Percentiles rank a stretch among this genome's conserved stretches.
These are phyloP conservation scores for Eumerus sabulonum DNA, from an alignment of 2,888 invertebrate genomes.

Conservation along the genomic window DNA sequence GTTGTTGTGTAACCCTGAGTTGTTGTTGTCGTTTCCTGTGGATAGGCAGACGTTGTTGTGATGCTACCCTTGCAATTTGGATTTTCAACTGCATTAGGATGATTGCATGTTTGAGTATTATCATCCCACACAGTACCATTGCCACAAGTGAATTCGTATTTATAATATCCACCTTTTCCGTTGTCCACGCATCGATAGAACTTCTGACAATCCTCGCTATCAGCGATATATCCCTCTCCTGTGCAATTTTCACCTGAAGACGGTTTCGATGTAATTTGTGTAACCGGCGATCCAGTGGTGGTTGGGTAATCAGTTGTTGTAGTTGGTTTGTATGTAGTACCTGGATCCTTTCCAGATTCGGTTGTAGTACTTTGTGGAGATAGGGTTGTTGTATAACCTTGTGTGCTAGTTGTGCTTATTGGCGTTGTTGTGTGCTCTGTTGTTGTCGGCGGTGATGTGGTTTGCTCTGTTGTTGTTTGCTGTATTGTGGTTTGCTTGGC, in stretches of 20 bases:
- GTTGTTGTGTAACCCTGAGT: conserved; percentile 12
- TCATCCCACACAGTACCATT: conserved; percentile 84
- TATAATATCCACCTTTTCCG: conserved; percentile 82
- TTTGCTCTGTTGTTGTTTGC: conserved; percentile 7
- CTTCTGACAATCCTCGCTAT: conserved; percentile 81
- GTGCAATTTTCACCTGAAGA: conserved; percentile 74
- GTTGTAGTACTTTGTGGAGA: conserved; percentile 16
- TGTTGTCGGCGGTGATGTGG: conserved; percentile 2
- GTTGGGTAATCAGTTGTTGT: conserved; percentile 43
- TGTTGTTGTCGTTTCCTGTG: conserved; percentile 27
- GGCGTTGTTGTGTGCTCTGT: conserved; percentile 3
- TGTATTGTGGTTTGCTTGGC: conserved; percentile 45
- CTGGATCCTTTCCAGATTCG: conserved; percentile 34
- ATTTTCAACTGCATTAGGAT: conserved; percentile 69
- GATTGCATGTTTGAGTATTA: conserved; percentile 76
- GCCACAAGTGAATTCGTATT: conserved; percentile 83
- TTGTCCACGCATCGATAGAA: conserved; percentile 85
- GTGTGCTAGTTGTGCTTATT: conserved; percentile 14
- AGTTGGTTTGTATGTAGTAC: conserved; percentile 36
- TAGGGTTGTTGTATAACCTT: conserved; percentile 40
- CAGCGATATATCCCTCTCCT: conserved; percentile 78
- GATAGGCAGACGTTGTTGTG: conserved; percentile 12
- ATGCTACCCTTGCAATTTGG: conserved; percentile 66
- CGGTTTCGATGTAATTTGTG: conserved; percentile 55
- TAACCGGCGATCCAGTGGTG: conserved; percentile 59